Base-by-base conservation (phyloP, 2,888 invertebrate genomes). In the Chorisops tibialis region DNA sequence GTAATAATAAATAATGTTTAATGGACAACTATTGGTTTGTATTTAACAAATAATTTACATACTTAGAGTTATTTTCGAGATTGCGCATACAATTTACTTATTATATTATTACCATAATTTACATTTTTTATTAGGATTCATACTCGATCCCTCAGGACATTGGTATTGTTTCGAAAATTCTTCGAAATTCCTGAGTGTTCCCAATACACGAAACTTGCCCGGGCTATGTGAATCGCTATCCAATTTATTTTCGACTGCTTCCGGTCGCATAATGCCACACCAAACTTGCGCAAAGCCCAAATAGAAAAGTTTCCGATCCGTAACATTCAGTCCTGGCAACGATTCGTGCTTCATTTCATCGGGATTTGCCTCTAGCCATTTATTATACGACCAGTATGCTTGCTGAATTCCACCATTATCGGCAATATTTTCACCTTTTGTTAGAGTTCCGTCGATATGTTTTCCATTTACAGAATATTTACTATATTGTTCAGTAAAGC, bases 351-450 rank as follows among this genome's bases (percentile, higher is more conserved):
- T 62, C 1, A 60, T 37, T 16, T 43, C 43, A 6, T 45, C 45
- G 1, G 45, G 56, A 56, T 56, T 14, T 12, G 56, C 49, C n/a
- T 59, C 59, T 18, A 67, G 62, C 70, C 69, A 70, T n/a, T 65
- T 68, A 2, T 60, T 63, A 52, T 69, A 70, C 4, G 67, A 67
- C 3, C 60, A 61, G 35, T 67, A 70, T 0, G 68, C 67, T 39
- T 67, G 67, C 1, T 67, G 66, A n/a, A 70, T 30, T 0, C 68
- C 70, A 18, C 67, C 68, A 49, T 69, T 68, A 60, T 69, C 69
- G 11, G 69, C 68, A 22, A 69, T 68, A 52, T 69, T 70, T 52
- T 69, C 69, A 4, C 65, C 63, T 45, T 65, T 63, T n/a, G 64
- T 48, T 16, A 59, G 41, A 22, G 52, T 61, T 4, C 68, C 67